Evolutionary conservation across 1,140 invertebrate species (phyloP), one percentile per base, ranked within the genome.

Genomic region (Drosophila mauritiana): DNA sequence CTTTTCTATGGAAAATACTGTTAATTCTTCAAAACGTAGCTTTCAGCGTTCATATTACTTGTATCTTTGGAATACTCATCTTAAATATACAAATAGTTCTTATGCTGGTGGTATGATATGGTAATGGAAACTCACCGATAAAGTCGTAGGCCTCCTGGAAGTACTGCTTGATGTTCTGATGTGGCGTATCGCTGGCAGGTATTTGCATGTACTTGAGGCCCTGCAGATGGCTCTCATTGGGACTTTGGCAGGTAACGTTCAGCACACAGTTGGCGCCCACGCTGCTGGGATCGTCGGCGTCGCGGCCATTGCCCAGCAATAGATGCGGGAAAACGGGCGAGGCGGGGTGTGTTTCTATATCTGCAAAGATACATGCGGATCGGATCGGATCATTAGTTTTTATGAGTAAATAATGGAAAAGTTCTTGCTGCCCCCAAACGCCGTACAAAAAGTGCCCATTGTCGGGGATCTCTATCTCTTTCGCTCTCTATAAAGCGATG

Each of bases 101-200:
- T 7, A 31, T 31, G 31, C 7, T 10, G 8, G 8, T 31, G 7
- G 27, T 27, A 6, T 27, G 11, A 31, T 31, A 20, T 13, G 15
- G 20, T 43, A 12, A 5, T 5, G 13, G 1, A 7, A 4, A 94
- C 95, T 96, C 93, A 98, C 97, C 97, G 84, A 98, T 98, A 93
- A 98, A 98, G 73, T 97, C 95, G 91, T 96, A 97, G 59, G 97
- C 96, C 92, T 97, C 96, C 89, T 97, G 96, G 93, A 98, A 98
- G 94, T 97, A 98, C 93, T 98, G 97, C 83, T 96, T 96, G 13
- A 98, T 95, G 93, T 98, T 98, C 91, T 98, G 97, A 83, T 97
- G 96, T 11, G 96, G 95, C 43, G 95, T 97, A 93, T 98, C 97
- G 25, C 95, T 94, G 45, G 97, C 97, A 20, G 97, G 96, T 79